phyloP scores from a whole-genome alignment of 2,113 vertebrate genomes.

The human (Homo sapiens) region GRCh38 chr7:139017001-139017500 shows the following conservation, averaged over 20 bases:
- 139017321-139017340: neutral
- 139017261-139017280: neutral
- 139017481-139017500: neutral
- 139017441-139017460: neutral
- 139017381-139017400: neutral
- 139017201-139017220: neutral
- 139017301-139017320: neutral
- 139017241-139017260: neutral
- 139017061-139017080: neutral
- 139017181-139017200: neutral
- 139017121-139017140: neutral
- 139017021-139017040: neutral
- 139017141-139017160: neutral
- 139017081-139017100: neutral
- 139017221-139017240: neutral
- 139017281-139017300: neutral
- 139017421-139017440: neutral
- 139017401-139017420: neutral
- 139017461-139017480: neutral
- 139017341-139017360: neutral
- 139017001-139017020: neutral
- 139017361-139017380: neutral
- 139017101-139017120: neutral
- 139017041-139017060: neutral
- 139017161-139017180: neutral